A percentile compares a stretch with the other conserved stretches of the same genome.
Conservation (phyloP, 37 sponge, comb jelly and placozoan species). For the Haliclona indistincta region DNA sequence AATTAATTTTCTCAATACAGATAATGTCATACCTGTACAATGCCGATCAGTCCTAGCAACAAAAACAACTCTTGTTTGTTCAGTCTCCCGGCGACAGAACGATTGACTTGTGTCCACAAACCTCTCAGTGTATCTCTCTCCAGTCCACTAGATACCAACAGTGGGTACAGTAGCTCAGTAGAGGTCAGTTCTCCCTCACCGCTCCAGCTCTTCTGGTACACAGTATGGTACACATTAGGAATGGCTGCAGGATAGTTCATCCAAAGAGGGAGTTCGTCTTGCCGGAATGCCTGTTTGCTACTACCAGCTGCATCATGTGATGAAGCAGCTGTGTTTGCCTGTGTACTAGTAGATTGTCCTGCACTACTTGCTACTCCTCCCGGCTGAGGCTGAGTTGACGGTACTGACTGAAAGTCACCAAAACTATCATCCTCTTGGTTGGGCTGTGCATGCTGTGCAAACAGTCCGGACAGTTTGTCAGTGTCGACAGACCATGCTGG, state of each 20-base stretch:
- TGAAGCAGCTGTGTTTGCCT: too few species aligned
- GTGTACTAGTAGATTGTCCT: too few species aligned
- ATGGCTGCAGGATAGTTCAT: too few species aligned
- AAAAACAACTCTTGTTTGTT: constrained; percentile 50
- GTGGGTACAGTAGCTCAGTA: constrained; percentile 43
- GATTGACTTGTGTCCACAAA: constrained; percentile 40
- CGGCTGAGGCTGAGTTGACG: too few species aligned
- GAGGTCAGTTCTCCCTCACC: not conserved
- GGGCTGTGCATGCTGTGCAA: constrained; percentile 9
- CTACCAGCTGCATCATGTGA: too few species aligned
- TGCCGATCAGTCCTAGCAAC: constrained; percentile 49
- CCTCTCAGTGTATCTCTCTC: constrained; percentile 11
- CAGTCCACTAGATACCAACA: constrained; percentile 51
- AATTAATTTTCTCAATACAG: not conserved
- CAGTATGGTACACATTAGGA: too few species aligned
- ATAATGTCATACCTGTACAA: constrained; percentile 28
- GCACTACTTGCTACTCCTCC: too few species aligned
- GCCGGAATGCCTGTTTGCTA: too few species aligned
- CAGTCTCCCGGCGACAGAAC: constrained; percentile 25
- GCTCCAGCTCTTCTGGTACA: not conserved
- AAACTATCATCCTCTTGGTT: constrained; percentile 16
- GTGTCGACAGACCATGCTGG: constrained; percentile 29
- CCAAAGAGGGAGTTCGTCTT: too few species aligned
- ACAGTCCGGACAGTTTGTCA: constrained; percentile 15
- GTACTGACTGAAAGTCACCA: constrained; percentile 46